Percentiles rank a stretch among this genome's conserved stretches.
Conservation (phyloP, 2,113 vertebrate genomes). For the Equus przewalskii region DNA sequence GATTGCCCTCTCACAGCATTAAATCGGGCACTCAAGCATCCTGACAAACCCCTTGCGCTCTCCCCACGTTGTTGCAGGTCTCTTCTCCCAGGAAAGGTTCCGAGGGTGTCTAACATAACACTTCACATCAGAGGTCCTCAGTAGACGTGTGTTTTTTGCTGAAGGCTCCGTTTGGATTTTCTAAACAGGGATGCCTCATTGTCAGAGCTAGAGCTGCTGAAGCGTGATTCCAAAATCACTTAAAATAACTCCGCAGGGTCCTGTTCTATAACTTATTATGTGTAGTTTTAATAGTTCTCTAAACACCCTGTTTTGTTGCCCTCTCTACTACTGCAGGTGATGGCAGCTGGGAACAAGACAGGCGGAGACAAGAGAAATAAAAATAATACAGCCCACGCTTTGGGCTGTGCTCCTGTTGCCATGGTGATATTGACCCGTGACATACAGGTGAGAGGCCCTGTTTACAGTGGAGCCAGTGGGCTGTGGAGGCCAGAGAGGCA, state of each 20-base stretch:
- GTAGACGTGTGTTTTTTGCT: not conserved
- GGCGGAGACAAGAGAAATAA: not conserved
- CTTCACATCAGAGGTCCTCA: not conserved
- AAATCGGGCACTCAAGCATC: not conserved
- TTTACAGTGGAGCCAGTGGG: not conserved
- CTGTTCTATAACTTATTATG: not conserved
- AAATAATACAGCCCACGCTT: not conserved
- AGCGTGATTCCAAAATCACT: conserved; percentile 3
- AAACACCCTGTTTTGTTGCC: not conserved
- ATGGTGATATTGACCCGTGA: not conserved
- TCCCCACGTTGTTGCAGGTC: not conserved
- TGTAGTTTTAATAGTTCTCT: not conserved
- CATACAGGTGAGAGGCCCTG: not conserved
- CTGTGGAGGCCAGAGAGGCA: not conserved
- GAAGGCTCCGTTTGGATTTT: not conserved
- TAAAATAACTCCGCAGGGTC: not conserved
- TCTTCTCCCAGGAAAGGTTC: not conserved
- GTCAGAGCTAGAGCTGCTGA: not conserved
- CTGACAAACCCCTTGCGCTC: not conserved
- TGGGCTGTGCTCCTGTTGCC: conserved; percentile 38
- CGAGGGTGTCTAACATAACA: not conserved
- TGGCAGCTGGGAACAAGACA: not conserved
- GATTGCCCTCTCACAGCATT: rapidly evolving
- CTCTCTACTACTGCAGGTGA: not conserved
- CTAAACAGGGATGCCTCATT: not conserved